These are phyloP conservation scores for Tipula vernalis DNA, from an alignment of 2,888 invertebrate genomes.

Conservation along the genomic window DNA sequence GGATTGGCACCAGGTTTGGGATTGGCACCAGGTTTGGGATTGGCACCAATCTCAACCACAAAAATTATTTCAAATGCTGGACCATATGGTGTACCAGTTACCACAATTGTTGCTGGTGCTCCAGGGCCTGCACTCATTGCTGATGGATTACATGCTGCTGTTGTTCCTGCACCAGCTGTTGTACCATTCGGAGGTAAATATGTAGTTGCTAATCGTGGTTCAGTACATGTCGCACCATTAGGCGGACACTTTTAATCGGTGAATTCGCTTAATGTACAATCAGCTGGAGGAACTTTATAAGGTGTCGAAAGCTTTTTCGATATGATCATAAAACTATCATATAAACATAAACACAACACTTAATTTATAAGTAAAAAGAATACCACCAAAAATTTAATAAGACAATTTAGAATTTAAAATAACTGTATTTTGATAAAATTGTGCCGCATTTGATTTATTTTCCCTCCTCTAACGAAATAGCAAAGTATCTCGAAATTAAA, in stretches of 20 bases:
- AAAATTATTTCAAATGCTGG: not conserved
- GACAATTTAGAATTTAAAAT: no score
- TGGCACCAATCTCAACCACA: not conserved
- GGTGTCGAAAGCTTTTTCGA: not conserved
- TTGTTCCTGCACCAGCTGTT: not conserved
- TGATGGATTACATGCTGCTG: not conserved
- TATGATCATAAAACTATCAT: not conserved
- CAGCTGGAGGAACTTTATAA: not conserved
- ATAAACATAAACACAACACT: not conserved
- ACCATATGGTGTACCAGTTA: not conserved
- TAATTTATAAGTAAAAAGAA: not conserved
- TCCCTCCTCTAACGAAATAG: no score
- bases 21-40: not conserved
- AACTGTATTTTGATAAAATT: no score
- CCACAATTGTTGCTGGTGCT: not conserved
- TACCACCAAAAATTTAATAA: not conserved
- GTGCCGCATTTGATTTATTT: no score
- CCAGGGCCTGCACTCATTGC: not conserved
- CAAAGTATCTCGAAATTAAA: no score
- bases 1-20: not conserved
- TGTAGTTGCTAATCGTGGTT: not conserved
- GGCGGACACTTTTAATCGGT: not conserved
- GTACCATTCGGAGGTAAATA: not conserved
- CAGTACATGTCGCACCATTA: not conserved
- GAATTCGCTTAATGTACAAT: not conserved